Evolutionary conservation across 2,797 vertebrate species (phyloP).

Genomic region (Miichthys miiuy): DNA sequence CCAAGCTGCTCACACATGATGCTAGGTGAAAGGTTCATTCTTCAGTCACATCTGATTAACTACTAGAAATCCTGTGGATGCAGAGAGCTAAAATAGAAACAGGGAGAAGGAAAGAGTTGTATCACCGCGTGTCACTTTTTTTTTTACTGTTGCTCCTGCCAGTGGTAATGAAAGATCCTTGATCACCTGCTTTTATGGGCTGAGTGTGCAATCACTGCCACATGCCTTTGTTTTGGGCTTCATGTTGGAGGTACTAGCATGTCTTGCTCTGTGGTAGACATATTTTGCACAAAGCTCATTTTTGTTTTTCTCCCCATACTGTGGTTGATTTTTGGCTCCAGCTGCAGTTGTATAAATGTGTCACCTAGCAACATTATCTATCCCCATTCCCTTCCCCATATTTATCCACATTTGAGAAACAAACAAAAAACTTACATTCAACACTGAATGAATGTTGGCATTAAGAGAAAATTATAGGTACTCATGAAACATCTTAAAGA

Average conservation of each 20-base stretch:
- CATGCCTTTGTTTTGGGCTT: neutral
- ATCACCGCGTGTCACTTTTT: neutral
- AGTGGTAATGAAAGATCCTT: neutral
- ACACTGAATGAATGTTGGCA: conserved; percentile 2
- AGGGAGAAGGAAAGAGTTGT: neutral
- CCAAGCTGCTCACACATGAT: conserved; percentile 18
- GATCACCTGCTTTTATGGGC: conserved; percentile 10
- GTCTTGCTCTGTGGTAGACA: conserved; percentile 9
- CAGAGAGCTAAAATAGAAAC: neutral
- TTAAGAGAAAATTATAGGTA: neutral
- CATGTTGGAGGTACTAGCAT: conserved; percentile 9
- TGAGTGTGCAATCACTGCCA: neutral
- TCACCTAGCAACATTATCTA: conserved; percentile 67
- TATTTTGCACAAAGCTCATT: neutral
- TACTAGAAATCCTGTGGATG: neutral
- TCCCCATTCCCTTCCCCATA: conserved; percentile 1
- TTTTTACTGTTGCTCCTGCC: neutral
- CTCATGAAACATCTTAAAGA: neutral
- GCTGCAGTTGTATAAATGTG: conserved; percentile 30
- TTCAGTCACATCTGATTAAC: conserved; percentile 15
- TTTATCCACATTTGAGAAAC: conserved; percentile 19
- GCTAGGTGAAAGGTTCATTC: conserved; percentile 15
- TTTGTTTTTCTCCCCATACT: neutral
- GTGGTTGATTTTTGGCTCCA: conserved; percentile 24
- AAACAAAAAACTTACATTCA: conserved; percentile 2